Evolutionary conservation across 2,113 vertebrate genomes (phyloP).

Genomic region (Ifrita kowaldi): DNA sequence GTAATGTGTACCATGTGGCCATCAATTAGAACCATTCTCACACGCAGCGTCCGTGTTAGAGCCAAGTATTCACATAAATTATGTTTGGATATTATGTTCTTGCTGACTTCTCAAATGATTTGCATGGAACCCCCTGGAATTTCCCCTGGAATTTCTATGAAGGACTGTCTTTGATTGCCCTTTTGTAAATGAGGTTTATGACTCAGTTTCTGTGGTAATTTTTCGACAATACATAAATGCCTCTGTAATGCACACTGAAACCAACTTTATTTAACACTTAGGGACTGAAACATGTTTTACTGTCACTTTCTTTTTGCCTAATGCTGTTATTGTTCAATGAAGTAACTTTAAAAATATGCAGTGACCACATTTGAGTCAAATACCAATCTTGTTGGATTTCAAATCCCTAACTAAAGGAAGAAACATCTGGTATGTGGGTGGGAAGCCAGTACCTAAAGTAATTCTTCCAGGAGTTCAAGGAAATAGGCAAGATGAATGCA

Average conservation of each 20-base stretch:
- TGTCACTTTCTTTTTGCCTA: conserved; percentile 24
- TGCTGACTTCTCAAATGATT: background rate
- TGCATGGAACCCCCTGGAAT: background rate
- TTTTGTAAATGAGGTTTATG: background rate
- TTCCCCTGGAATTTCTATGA: background rate
- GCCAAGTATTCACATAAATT: background rate
- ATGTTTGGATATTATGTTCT: background rate
- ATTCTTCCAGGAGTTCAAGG: background rate
- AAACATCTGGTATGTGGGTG: conserved; percentile 6
- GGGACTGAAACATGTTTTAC: background rate
- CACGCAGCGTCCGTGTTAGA: background rate
- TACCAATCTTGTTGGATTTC: background rate
- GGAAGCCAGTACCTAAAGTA: background rate
- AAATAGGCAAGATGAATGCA: background rate
- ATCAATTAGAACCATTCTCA: background rate
- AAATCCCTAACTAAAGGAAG: background rate
- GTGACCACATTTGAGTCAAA: conserved; percentile 14
- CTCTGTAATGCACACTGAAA: background rate
- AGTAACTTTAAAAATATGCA: conserved; percentile 24
- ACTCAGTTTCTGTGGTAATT: background rate
- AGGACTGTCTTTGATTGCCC: background rate
- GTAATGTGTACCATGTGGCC: background rate
- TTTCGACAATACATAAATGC: background rate
- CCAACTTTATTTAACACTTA: background rate
- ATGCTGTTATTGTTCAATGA: background rate